Evolutionary conservation across 2,113 vertebrate genomes (phyloP).

Genomic region (Riparia riparia): DNA sequence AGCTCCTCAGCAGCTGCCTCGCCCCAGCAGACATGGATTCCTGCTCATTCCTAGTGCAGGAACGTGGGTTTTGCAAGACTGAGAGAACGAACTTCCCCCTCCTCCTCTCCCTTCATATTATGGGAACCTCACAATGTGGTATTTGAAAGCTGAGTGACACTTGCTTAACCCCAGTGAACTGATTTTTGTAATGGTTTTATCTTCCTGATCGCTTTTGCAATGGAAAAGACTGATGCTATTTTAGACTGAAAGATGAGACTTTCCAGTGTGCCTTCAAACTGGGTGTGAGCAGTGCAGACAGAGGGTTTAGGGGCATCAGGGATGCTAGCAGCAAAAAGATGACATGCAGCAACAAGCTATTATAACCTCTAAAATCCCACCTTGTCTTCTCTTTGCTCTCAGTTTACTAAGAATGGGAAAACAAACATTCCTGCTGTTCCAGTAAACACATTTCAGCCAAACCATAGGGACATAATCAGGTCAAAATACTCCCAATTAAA

Average conservation of each 20-base stretch:
- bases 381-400: neutral
- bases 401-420: neutral
- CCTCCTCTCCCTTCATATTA: neutral
- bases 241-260: neutral
- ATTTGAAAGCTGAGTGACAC: neutral
- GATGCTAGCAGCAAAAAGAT: neutral
- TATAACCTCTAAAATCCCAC: neutral
- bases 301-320: neutral
- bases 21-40: neutral
- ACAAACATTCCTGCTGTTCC: neutral
- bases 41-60: neutral
- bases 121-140: neutral
- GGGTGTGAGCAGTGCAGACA: neutral
- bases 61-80: rapidly evolving
- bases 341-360: neutral
- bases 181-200: neutral
- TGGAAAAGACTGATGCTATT: neutral
- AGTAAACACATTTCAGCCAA: neutral
- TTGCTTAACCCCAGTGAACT: neutral
- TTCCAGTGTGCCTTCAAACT: neutral
- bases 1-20: neutral
- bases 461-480: neutral
- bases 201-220: neutral
- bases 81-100: neutral
- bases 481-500: neutral